These are phyloP conservation scores for Trissonchulus latispiculum DNA, from an alignment of 2,888 invertebrate species.

Conservation along the genomic window DNA sequence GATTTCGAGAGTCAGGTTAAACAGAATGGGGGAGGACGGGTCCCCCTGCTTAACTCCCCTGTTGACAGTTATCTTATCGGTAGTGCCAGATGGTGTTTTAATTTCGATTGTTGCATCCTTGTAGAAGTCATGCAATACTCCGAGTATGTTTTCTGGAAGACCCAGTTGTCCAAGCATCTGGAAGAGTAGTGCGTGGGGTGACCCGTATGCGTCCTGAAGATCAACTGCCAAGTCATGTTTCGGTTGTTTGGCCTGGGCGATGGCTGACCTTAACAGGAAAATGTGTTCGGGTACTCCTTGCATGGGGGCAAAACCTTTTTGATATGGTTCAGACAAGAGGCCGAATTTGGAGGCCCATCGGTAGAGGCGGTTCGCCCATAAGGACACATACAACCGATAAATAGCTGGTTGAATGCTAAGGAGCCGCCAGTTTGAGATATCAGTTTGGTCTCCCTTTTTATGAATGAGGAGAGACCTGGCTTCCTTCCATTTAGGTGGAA, in stretches of 20 bases:
- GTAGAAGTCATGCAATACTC: constrained; percentile 19
- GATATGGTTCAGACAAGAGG: background rate
- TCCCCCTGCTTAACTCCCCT: constrained; percentile 41
- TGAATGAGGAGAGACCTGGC: background rate
- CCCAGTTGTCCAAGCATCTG: background rate
- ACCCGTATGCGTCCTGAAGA: background rate
- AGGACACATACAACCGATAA: background rate
- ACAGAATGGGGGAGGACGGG: constrained; percentile 39
- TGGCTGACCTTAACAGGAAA: background rate
- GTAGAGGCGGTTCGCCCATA: background rate
- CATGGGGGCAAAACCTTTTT: background rate
- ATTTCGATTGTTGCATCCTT: constrained; percentile 7
- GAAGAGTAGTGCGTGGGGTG: background rate
- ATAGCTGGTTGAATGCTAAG: background rate
- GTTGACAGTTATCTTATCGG: constrained; percentile 24
- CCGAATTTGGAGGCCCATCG: background rate
- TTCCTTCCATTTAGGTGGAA: background rate
- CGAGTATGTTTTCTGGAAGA: background rate
- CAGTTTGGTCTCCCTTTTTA: background rate
- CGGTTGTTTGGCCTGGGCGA: background rate
- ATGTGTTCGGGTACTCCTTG: background rate
- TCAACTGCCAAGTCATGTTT: background rate
- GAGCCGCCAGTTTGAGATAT: background rate
- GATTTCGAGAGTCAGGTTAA: constrained; percentile 40
- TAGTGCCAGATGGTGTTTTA: constrained; percentile 20